Conservation (phyloP, 2,113 vertebrate species). For the Indri indri region DNA sequence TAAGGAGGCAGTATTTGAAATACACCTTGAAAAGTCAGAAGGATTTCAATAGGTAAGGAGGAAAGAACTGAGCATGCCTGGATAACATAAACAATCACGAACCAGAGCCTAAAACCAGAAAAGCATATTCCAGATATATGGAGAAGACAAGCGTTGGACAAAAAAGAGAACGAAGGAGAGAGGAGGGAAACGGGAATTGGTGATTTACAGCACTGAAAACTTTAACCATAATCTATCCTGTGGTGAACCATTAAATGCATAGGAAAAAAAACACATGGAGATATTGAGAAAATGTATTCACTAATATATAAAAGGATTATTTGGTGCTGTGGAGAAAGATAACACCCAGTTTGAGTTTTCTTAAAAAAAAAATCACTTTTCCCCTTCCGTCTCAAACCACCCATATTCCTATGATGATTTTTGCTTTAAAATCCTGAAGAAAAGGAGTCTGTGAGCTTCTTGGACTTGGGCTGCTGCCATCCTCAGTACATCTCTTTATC, state of each 20-base stretch:
- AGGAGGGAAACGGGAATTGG: neutral
- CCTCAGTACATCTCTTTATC: neutral
- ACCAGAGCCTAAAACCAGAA: neutral
- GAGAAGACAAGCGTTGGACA: neutral
- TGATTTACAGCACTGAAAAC: neutral
- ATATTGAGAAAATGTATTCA: neutral
- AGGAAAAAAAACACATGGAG: neutral
- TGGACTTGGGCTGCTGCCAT: neutral
- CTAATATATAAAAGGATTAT: neutral
- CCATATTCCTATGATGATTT: neutral
- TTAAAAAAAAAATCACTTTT: neutral
- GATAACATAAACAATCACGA: neutral
- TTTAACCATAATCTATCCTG: neutral
- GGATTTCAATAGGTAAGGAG: neutral
- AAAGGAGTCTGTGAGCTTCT: neutral
- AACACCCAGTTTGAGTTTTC: neutral
- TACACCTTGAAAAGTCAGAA: neutral
- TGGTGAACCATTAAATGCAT: neutral
- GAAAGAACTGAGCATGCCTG: neutral
- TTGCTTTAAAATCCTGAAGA: neutral
- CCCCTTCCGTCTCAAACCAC: neutral
- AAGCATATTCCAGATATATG: neutral
- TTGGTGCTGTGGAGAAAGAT: neutral
- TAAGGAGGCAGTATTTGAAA: neutral
- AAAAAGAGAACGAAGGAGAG: neutral